A percentile compares a stretch with the other conserved stretches of the same genome.
phyloP scores from a whole-genome alignment of 2,113 vertebrate species.

The Serinus canaria region DNA sequence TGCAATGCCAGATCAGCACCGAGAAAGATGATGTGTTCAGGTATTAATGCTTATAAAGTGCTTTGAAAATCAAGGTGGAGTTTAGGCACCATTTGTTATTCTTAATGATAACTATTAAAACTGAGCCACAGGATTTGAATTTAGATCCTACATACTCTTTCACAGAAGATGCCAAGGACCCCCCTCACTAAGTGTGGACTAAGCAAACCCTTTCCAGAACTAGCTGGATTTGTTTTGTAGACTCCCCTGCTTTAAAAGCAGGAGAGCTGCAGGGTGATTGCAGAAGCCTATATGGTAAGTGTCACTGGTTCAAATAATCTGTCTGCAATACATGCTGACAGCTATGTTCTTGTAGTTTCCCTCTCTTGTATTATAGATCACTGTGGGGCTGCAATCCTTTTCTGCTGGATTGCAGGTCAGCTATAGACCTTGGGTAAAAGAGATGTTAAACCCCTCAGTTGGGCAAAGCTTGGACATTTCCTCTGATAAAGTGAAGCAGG shows the following conservation, averaged over 20 bases:
- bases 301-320: neutral
- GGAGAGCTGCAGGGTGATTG: neutral
- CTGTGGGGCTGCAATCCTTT: neutral
- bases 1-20: neutral
- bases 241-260: neutral
- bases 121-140: neutral
- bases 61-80: neutral
- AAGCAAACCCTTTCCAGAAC: neutral
- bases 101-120: constrained; percentile 13
- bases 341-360: constrained; percentile 3
- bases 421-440: neutral
- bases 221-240: neutral
- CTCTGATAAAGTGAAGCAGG: neutral
- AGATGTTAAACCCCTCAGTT: neutral
- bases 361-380: constrained; percentile 14
- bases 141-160: neutral
- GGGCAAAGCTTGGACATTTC: neutral
- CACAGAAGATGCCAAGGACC: neutral
- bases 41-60: constrained; percentile 23
- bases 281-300: neutral
- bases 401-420: constrained; percentile 17
- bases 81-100: constrained; percentile 3
- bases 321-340: neutral
- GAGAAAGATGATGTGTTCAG: constrained; percentile 24
- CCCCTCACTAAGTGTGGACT: neutral